These are phyloP conservation scores for Patiria miniata DNA, from an alignment of 35 echinoderm and acorn worm genomes.

Conservation along the genomic window DNA sequence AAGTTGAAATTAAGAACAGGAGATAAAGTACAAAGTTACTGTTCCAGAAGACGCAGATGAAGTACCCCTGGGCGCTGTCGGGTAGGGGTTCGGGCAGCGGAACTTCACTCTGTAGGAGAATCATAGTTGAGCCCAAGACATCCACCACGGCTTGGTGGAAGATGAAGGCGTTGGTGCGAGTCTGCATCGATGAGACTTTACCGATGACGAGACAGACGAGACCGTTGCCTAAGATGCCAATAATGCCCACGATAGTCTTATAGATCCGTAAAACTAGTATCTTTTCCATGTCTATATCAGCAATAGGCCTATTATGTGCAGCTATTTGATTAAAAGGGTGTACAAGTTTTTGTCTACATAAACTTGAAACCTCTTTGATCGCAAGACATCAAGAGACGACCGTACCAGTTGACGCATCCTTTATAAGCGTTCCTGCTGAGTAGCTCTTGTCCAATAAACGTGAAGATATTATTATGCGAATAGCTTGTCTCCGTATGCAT, in stretches of 20 bases:
- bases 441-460: no score
- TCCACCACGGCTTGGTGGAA: constrained; percentile 39
- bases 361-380: no score
- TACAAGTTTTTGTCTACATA: no score
- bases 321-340: no score
- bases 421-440: no score
- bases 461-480: no score
- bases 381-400: no score
- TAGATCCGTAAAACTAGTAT: constrained; percentile 6
- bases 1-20: constrained; percentile 41
- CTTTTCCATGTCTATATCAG: not conserved
- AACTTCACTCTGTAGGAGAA: not conserved
- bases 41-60: constrained; percentile 54
- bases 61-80: not conserved
- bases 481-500: no score
- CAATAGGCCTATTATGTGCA: no score
- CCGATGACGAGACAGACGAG: constrained; percentile 27
- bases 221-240: constrained; percentile 32
- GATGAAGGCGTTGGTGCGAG: constrained; percentile 38
- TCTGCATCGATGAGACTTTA: constrained; percentile 8
- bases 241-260: not conserved
- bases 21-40: constrained; percentile 41
- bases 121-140: not conserved
- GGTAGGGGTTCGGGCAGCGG: constrained; percentile 20
- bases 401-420: no score